Percentiles rank a stretch among this genome's conserved stretches.
phyloP scores from a whole-genome alignment of 2,113 vertebrate genomes.

The Brienomyrus longianalis region DNA sequence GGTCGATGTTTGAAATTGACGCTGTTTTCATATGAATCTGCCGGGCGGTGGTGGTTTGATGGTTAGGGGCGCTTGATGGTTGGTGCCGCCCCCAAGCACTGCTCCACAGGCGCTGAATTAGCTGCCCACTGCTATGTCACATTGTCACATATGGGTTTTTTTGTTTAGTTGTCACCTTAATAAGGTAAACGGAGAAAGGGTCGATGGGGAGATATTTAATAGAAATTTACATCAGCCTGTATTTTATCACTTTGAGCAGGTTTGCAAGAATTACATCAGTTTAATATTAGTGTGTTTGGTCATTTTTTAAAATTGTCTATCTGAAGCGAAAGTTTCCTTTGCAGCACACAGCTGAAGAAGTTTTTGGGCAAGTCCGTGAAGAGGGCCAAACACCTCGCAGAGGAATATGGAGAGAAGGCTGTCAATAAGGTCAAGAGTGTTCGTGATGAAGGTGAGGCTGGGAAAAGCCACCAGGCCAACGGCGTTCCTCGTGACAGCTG shows the following conservation, averaged over 20 bases:
- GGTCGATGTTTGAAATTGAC: neutral
- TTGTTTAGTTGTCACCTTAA: neutral
- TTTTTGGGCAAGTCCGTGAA: constrained; percentile 96
- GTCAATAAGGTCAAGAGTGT: constrained; percentile 99
- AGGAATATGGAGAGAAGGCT: constrained; percentile 92
- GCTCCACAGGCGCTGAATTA: no score
- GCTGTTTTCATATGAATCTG: neutral
- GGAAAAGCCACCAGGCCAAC: no score
- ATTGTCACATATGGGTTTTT: neutral
- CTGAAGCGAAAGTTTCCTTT: constrained; percentile 25
- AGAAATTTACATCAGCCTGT: neutral
- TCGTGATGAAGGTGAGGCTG: constrained; percentile 79
- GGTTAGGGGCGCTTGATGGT: no score
- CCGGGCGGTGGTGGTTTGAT: no score
- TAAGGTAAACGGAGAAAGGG: neutral
- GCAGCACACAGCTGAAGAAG: constrained; percentile 90
- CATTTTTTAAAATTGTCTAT: neutral
- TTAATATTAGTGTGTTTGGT: neutral
- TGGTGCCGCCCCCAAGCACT: no score
- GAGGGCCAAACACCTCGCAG: constrained; percentile 89
- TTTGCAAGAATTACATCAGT: neutral
- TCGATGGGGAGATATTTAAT: neutral
- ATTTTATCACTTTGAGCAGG: neutral
- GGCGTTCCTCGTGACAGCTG: neutral
- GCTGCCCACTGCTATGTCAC: no score